phyloP scores from a whole-genome alignment of 1,140 invertebrate species.

The Drosophila trapezifrons region DNA sequence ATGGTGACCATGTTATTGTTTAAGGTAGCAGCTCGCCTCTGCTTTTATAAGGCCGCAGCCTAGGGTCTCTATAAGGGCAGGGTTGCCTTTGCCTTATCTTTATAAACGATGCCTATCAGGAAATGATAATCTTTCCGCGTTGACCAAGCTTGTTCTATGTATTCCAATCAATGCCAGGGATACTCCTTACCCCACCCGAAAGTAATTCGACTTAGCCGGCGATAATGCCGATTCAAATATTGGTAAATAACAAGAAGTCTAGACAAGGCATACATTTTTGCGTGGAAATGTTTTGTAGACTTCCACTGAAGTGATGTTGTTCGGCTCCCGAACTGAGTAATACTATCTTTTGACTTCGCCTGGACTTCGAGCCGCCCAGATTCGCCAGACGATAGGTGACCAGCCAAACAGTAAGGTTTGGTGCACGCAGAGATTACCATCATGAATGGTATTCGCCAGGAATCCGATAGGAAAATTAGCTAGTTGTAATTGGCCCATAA shows the following conservation, averaged over 20 bases:
- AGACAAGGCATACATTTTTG: neutral
- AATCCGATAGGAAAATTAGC: no score
- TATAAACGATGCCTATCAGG: no score
- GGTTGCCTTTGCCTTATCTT: neutral
- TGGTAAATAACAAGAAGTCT: neutral
- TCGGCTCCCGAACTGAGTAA: no score
- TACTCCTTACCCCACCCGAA: neutral
- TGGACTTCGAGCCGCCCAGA: neutral
- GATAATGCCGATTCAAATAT: neutral
- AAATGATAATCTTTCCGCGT: neutral
- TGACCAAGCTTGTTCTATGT: neutral
- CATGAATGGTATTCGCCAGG: no score
- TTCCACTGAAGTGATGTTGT: neutral
- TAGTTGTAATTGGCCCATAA: no score
- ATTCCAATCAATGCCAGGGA: neutral
- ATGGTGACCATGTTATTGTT: constrained; percentile 14
- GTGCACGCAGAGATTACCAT: no score
- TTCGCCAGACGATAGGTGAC: neutral
- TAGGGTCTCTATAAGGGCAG: constrained; percentile 1
- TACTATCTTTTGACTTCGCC: neutral
- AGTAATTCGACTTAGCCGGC: neutral
- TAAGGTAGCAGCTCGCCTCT: neutral
- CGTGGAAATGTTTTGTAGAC: neutral
- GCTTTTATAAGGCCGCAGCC: constrained; percentile 18
- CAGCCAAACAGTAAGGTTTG: neutral